These are phyloP conservation scores for Tyto alba DNA, from an alignment of 2,113 vertebrate genomes.

Conservation along the genomic window DNA sequence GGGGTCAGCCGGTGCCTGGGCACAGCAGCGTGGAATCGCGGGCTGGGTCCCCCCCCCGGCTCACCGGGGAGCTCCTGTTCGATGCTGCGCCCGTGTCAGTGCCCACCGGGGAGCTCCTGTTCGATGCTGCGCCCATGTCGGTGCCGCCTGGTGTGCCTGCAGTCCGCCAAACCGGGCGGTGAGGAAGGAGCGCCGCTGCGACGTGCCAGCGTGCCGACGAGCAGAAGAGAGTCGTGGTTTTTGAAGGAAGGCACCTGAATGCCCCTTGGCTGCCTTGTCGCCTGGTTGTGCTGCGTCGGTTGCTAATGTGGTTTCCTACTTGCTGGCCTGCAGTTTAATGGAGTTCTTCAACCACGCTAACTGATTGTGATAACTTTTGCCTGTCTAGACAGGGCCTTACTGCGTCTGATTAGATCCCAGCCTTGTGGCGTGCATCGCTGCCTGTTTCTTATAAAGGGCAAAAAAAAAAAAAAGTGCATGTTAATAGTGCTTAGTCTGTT, in stretches of 20 bases:
- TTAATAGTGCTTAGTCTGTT: conserved; percentile 13
- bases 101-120: neutral
- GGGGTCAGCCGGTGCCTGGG: neutral
- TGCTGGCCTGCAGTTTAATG: conserved; percentile 30
- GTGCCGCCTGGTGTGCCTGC: too few relatives aligned
- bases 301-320: conserved; percentile 1
- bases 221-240: neutral
- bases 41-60: neutral
- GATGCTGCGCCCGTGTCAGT: too few relatives aligned
- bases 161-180: rapidly evolving
- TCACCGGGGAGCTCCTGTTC: neutral
- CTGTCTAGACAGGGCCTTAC: conserved; percentile 65
- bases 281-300: neutral
- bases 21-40: neutral
- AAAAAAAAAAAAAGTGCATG: neutral
- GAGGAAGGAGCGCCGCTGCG: neutral
- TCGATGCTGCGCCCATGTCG: too few relatives aligned
- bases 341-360: conserved; percentile 47
- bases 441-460: conserved; percentile 46
- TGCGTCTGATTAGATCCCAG: conserved; percentile 47
- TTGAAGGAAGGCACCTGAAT: neutral
- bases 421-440: conserved; percentile 15
- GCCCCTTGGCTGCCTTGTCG: neutral
- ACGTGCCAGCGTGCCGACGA: rapidly evolving
- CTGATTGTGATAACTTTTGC: conserved; percentile 52